Conservation (phyloP, 35 echinoderm and acorn worm genomes). For the Eucidaris tribuloides region DNA sequence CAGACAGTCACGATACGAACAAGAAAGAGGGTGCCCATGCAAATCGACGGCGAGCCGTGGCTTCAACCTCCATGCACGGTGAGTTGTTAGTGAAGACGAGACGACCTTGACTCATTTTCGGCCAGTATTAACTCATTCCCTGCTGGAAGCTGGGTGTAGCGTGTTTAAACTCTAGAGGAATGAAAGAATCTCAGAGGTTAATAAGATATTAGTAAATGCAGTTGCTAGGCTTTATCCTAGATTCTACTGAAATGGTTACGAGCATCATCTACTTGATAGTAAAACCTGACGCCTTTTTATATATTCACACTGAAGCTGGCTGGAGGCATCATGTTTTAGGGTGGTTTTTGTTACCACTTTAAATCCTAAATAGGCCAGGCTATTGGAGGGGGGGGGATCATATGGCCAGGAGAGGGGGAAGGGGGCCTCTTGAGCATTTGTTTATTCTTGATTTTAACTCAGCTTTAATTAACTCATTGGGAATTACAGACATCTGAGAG, state of each 20-base stretch:
- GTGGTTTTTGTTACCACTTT: too few relatives aligned
- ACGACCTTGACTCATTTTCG: background rate
- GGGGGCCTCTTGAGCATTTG: too few relatives aligned
- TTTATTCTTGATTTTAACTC: too few relatives aligned
- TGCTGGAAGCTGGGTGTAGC: background rate
- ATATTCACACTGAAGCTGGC: too few relatives aligned
- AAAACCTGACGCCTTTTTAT: too few relatives aligned
- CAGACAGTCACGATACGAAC: constrained; percentile 91
- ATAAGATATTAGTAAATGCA: background rate
- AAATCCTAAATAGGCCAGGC: too few relatives aligned
- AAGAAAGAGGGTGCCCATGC: constrained; percentile 93
- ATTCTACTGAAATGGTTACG: background rate
- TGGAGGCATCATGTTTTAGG: too few relatives aligned
- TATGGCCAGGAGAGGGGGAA: too few relatives aligned
- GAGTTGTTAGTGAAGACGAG: background rate
- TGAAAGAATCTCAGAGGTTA: background rate
- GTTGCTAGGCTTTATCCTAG: background rate
- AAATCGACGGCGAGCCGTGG: constrained; percentile 99
- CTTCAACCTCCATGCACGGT: constrained; percentile 97
- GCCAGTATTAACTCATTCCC: background rate
- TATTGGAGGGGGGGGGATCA: too few relatives aligned
- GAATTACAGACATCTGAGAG: too few relatives aligned
- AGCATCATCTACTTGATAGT: background rate
- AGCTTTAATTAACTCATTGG: too few relatives aligned
- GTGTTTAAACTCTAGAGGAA: background rate